Percentiles rank a stretch among this genome's conserved stretches.
phyloP scores from a whole-genome alignment of 2,888 invertebrate species.

The Poecilus cupreus region DNA sequence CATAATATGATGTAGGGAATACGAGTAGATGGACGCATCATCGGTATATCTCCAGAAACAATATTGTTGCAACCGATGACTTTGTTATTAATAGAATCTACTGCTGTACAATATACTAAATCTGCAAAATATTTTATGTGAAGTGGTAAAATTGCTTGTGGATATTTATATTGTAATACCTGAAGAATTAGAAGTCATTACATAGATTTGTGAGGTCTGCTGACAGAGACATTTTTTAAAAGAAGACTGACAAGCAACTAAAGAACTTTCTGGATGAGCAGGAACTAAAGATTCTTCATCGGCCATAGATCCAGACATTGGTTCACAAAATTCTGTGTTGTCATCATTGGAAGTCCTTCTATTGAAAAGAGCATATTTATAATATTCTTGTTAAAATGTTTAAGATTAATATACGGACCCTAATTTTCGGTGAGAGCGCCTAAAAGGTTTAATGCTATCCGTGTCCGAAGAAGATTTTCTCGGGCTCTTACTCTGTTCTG shows the following conservation, averaged over 20 bases:
- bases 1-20: conserved; percentile 89
- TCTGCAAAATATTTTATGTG: conserved; percentile 68
- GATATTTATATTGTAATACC: conserved; percentile 49
- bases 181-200: conserved; percentile 73
- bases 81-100: conserved; percentile 84
- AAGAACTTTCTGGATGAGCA: conserved; percentile 65
- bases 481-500: conserved; percentile 54
- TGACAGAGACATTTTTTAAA: conserved; percentile 74
- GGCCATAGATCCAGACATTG: conserved; percentile 63
- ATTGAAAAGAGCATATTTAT: not conserved
- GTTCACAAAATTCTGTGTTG: conserved; percentile 61
- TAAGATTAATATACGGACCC: not conserved
- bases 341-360: conserved; percentile 37
- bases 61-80: conserved; percentile 88
- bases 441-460: conserved; percentile 62
- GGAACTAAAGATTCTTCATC: conserved; percentile 65
- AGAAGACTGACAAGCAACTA: conserved; percentile 48
- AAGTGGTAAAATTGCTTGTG: conserved; percentile 58
- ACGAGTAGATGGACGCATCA: conserved; percentile 82
- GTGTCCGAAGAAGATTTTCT: conserved; percentile 52
- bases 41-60: conserved; percentile 75
- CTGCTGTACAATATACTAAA: conserved; percentile 82
- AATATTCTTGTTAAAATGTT: not conserved
- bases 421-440: conserved; percentile 67
- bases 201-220: conserved; percentile 74